Evolutionary conservation across 2,888 invertebrate species (phyloP).

Genomic region (Melinaea marsaeus): DNA sequence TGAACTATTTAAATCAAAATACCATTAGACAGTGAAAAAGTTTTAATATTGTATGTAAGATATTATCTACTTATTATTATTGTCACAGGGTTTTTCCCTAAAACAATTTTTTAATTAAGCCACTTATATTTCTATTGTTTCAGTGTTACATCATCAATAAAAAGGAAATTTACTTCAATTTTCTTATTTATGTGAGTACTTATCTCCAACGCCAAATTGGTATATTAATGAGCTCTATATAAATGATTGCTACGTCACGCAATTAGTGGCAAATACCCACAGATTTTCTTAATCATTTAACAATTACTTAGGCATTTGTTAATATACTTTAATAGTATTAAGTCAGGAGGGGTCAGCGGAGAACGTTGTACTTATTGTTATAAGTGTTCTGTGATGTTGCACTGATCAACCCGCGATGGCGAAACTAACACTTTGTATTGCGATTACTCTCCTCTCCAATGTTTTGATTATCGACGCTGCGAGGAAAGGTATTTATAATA

Average conservation of each 20-base stretch:
- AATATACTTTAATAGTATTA: constrained; percentile 33
- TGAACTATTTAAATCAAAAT: too few species aligned
- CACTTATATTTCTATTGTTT: constrained; percentile 14
- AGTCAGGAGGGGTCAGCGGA: constrained; percentile 19
- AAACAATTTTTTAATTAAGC: background rate
- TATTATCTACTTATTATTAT: background rate
- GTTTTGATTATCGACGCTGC: constrained; percentile 10
- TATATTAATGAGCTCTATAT: constrained; percentile 16
- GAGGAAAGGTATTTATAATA: constrained; percentile 14
- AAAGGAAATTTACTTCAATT: constrained; percentile 17
- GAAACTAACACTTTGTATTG: background rate
- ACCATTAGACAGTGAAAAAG: too few species aligned
- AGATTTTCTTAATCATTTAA: constrained; percentile 43
- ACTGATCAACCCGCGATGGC: constrained; percentile 9
- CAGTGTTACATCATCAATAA: constrained; percentile 23
- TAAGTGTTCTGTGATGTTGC: constrained; percentile 17
- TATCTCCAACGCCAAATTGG: constrained; percentile 16
- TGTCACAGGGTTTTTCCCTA: background rate
- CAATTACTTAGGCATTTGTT: constrained; percentile 48
- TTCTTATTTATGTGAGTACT: constrained; percentile 10
- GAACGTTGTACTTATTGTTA: constrained; percentile 18
- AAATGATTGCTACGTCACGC: constrained; percentile 35
- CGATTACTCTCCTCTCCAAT: constrained; percentile 13
- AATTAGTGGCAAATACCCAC: constrained; percentile 54
- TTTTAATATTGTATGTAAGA: too few species aligned